Conservation (phyloP, 2,888 invertebrate genomes). For the Rhagophthalmus giganteus region DNA sequence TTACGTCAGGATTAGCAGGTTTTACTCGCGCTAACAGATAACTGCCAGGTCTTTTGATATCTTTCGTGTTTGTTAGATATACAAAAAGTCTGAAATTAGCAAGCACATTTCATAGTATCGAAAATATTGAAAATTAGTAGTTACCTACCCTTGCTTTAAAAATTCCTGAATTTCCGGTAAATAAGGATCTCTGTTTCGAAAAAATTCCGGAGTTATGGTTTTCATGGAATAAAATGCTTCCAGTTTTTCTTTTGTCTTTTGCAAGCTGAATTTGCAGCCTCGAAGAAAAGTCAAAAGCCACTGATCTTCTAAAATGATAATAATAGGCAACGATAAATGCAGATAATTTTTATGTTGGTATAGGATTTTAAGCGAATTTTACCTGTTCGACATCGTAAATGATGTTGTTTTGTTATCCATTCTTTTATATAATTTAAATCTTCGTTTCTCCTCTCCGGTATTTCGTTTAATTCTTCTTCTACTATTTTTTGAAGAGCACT, state of each 20-base stretch:
- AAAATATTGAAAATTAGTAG: no score
- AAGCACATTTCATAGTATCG: no score
- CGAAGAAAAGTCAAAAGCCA: conserved; percentile 13
- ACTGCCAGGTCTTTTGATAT: no score
- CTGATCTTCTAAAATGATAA: conserved; percentile 15
- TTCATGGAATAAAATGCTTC: conserved; percentile 20
- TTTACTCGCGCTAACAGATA: no score
- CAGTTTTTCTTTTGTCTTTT: conserved; percentile 20
- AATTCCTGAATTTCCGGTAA: conserved; percentile 8
- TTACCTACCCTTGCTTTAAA: conserved; percentile 16
- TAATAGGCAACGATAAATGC: background rate
- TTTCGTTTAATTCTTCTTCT: conserved; percentile 49
- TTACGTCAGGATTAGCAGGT: no score
- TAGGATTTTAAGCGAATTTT: background rate
- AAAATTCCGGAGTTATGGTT: conserved; percentile 7
- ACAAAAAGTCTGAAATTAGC: no score
- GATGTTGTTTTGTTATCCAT: conserved; percentile 61
- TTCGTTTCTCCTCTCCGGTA: conserved; percentile 53
- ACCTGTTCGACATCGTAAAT: conserved; percentile 49
- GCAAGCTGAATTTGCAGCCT: conserved; percentile 19
- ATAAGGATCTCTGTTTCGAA: conserved; percentile 10
- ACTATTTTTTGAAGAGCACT: conserved; percentile 1
- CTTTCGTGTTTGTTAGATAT: no score
- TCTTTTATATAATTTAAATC: conserved; percentile 58
- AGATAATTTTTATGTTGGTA: background rate